Evolutionary conservation across 2,888 invertebrate genomes (phyloP).

Genomic region (Drosophila neoperkinsi): DNA sequence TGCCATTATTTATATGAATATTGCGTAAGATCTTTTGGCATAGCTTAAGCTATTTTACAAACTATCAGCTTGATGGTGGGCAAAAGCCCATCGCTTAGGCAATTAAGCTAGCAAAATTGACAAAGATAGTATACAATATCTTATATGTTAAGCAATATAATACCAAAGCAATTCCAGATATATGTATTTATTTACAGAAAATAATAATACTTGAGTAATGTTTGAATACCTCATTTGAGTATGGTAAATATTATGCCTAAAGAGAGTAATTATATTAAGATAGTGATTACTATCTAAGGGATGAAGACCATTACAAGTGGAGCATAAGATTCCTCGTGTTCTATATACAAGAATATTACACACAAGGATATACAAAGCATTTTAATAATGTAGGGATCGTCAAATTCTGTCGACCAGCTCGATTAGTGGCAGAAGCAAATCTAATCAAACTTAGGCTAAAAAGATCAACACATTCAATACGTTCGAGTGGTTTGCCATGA

Average conservation of each 20-base stretch:
- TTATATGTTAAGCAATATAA: neutral
- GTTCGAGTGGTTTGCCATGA: neutral
- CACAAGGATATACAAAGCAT: neutral
- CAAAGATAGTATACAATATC: neutral
- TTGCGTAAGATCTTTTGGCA: conserved; percentile 27
- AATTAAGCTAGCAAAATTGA: neutral
- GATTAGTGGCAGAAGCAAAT: neutral
- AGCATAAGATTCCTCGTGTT: no score
- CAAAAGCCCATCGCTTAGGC: neutral
- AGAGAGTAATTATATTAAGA: neutral
- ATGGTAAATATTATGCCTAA: neutral
- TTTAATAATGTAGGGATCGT: neutral
- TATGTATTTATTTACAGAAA: neutral
- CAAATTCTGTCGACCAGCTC: no score
- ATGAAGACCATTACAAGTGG: neutral
- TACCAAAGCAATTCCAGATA: neutral
- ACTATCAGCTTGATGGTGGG: neutral
- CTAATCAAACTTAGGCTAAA: neutral
- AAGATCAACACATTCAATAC: neutral
- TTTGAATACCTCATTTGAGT: neutral
- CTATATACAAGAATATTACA: no score
- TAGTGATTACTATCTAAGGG: neutral
- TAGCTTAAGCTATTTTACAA: neutral
- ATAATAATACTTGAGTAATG: neutral
- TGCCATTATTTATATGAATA: neutral